Conservation (phyloP, 2,888 invertebrate species). For the Notocelia uddmanniana region DNA sequence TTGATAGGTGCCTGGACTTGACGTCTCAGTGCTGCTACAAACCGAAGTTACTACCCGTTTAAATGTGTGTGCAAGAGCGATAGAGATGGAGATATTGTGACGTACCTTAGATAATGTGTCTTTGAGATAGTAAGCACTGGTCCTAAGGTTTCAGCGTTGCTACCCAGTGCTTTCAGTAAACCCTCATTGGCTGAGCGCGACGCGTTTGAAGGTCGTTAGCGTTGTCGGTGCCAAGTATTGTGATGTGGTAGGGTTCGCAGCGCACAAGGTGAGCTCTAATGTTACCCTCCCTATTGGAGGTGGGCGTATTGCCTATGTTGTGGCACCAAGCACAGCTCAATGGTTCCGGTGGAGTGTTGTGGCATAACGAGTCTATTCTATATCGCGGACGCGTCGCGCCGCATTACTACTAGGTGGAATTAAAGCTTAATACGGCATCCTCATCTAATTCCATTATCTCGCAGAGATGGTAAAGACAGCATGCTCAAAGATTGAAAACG, state of each 20-base stretch:
- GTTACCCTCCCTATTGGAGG: constrained; percentile 86
- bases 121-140: neutral
- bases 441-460: constrained; percentile 63
- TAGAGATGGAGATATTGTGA: neutral
- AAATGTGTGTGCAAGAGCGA: neutral
- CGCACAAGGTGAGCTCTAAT: constrained; percentile 86
- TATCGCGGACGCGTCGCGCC: constrained; percentile 59
- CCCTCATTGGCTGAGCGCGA: constrained; percentile 16
- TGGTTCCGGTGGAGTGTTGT: constrained; percentile 73
- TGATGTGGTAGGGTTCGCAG: constrained; percentile 81
- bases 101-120: neutral
- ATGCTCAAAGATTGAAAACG: constrained; percentile 68
- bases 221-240: constrained; percentile 66
- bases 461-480: constrained; percentile 64
- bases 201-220: constrained; percentile 53
- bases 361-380: constrained; percentile 67
- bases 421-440: constrained; percentile 50
- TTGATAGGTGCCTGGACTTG: neutral
- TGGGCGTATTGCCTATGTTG: constrained; percentile 85
- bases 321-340: constrained; percentile 83
- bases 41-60: neutral
- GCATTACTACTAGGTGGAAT: constrained; percentile 68
- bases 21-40: neutral
- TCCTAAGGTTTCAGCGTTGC: neutral
- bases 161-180: neutral